Conservation (phyloP, 2,797 vertebrate genomes). For the Xiphophorus birchmanni region DNA sequence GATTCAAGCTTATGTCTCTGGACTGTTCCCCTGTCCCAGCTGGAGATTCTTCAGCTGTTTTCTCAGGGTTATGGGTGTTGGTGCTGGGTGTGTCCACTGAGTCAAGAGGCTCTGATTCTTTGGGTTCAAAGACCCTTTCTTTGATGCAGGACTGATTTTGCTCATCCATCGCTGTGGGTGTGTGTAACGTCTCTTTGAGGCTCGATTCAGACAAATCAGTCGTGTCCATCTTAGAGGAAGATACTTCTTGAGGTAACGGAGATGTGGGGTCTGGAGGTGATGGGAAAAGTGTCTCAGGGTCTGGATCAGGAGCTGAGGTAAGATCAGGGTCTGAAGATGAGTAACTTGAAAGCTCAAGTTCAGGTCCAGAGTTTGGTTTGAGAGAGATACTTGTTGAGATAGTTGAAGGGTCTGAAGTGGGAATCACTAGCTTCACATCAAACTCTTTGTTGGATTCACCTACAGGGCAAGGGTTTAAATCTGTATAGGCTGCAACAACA, state of each 20-base stretch:
- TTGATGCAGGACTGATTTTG: slow-evolving; percentile 21
- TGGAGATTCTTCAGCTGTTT: slow-evolving; percentile 52
- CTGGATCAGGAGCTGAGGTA: slow-evolving; percentile 37
- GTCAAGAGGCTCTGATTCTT: slow-evolving; percentile 44
- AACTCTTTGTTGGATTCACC: slow-evolving; percentile 52
- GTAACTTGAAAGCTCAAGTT: slow-evolving; percentile 31
- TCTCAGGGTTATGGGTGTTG: slow-evolving; percentile 24
- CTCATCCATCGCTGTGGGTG: slow-evolving; percentile 17
- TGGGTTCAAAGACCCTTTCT: slow-evolving; percentile 35
- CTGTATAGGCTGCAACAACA: slow-evolving; percentile 18
- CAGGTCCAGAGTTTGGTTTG: slow-evolving; percentile 18
- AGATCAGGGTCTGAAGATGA: slow-evolving; percentile 36
- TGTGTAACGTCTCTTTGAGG: slow-evolving; percentile 26
- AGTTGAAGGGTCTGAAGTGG: slow-evolving; percentile 38
- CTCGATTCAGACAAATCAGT: slow-evolving; percentile 38
- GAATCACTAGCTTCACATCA: slow-evolving; percentile 41
- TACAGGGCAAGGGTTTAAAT: slow-evolving; percentile 37
- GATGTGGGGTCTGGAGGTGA: slow-evolving; percentile 26
- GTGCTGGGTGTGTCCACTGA: slow-evolving; percentile 22
- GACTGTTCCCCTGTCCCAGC: slow-evolving; percentile 20
- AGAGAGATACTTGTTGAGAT: background rate
- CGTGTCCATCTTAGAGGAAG: slow-evolving; percentile 28
- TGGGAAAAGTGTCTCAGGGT: slow-evolving; percentile 29
- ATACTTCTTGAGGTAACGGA: slow-evolving; percentile 53
- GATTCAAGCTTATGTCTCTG: slow-evolving; percentile 30